Evolutionary conservation across 1,140 invertebrate genomes (phyloP), one percentile per base, ranked within the genome.

Genomic region (Aphelenchoides besseyi): DNA sequence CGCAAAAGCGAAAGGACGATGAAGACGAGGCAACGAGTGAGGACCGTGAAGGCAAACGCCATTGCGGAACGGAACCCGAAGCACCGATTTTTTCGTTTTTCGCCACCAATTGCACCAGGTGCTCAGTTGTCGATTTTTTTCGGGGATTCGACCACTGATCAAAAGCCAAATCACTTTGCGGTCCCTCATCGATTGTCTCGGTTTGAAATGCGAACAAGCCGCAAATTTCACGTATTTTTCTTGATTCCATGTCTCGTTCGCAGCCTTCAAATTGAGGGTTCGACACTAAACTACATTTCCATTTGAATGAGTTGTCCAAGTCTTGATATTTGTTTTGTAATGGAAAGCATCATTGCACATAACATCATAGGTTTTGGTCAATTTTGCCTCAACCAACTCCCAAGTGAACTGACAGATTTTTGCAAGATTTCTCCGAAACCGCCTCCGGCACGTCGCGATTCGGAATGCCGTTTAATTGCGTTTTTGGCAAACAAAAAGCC

Each of bases 41-140:
- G 41, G 41, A 48, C 41, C 12, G 41, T 48, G 41, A 48, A 23
- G 41, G 41, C 12, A 48, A 48, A 23, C 41, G 41, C 41, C 41
- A 23, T 48, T 48, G 41, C 41, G 23, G 41, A n/a, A n/a, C n/a
- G n/a, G n/a, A 48, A 48, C 41, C 41, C 41, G 41, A 12, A 23
- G n/a, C n/a, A 48, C 41, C 41, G 41, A 48, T 48, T 48, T 48
- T 48, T 48, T 48, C 41, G 41, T 23, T 48, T 48, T 48, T 48
- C 23, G 41, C 41, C 23, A n/a, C n/a, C n/a, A n/a, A n/a, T n/a
- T n/a, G n/a, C 41, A 23, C 41, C 41, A 48, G 41, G 41, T 48
- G 41, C 41, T 48, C n/a, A n/a, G n/a, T n/a, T n/a, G n/a, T n/a
- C n/a, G 41, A 12, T 48, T 48, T 48, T 48, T 23, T 16, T 48